phyloP scores from a whole-genome alignment of 2,797 vertebrate genomes.

The Rhinophrynus dorsalis region DNA sequence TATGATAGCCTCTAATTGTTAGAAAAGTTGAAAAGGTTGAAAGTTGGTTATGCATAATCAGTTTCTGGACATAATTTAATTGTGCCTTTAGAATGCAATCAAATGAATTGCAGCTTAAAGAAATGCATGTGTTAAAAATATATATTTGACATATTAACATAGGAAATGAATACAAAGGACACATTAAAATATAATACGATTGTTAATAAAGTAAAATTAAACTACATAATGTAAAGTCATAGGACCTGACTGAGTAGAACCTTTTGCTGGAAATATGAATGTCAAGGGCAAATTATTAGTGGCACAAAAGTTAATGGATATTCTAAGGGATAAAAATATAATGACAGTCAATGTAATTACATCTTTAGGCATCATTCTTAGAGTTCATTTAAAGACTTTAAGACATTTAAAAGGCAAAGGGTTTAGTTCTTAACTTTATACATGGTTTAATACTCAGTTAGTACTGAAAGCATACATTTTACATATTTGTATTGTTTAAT shows the following conservation, averaged over 20 bases:
- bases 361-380: neutral
- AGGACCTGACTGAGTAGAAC: neutral
- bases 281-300: constrained; percentile 26
- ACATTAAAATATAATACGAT: constrained; percentile 7
- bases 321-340: constrained; percentile 17
- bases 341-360: constrained; percentile 14
- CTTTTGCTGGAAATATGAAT: constrained; percentile 8
- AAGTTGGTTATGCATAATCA: constrained; percentile 16
- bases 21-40: neutral
- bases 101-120: constrained; percentile 3
- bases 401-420: neutral
- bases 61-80: constrained; percentile 27
- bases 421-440: neutral
- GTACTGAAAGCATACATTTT: too few relatives aligned
- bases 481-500: too few relatives aligned
- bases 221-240: constrained; percentile 7
- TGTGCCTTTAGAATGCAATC: constrained; percentile 8
- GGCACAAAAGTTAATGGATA: constrained; percentile 18
- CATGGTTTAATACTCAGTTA: too few relatives aligned
- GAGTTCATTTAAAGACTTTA: neutral
- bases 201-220: constrained; percentile 9
- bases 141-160: constrained; percentile 19
- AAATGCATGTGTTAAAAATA: constrained; percentile 7
- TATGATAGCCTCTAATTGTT: constrained; percentile 6
- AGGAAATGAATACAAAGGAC: neutral